Percentiles rank a stretch among this genome's conserved stretches.
Conservation (phyloP, 2,888 invertebrate species). For the Pristionchus arcanus region DNA sequence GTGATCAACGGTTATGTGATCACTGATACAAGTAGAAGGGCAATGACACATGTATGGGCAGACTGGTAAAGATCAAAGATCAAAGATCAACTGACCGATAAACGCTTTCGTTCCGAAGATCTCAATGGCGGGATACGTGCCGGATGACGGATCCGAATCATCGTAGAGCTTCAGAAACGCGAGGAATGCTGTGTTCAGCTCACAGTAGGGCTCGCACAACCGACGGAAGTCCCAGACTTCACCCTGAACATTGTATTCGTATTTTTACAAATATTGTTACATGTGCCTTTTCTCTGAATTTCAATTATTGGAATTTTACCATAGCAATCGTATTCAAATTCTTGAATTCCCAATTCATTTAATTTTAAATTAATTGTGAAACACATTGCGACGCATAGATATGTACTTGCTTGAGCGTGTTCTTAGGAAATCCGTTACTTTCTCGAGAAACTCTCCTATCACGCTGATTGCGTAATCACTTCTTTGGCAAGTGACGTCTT, state of each 20-base stretch:
- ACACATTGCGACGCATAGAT: neutral
- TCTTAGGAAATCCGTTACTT: neutral
- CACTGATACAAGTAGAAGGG: neutral
- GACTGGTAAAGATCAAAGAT: neutral
- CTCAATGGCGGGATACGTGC: conserved; percentile 74
- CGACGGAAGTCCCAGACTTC: conserved; percentile 60
- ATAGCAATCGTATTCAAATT: too few relatives aligned
- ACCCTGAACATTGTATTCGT: conserved; percentile 57
- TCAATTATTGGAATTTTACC: neutral
- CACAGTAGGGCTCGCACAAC: conserved; percentile 76
- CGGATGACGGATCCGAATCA: conserved; percentile 67
- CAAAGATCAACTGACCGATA: conserved; percentile 66
- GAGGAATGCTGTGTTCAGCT: conserved; percentile 75
- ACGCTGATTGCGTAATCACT: neutral
- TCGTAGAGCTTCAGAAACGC: conserved; percentile 76
- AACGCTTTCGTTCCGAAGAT: conserved; percentile 75
- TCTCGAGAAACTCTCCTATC: neutral
- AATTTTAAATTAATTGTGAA: too few relatives aligned
- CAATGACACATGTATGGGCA: neutral
- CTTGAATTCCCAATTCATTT: too few relatives aligned
- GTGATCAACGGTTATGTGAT: neutral
- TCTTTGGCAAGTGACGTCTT: neutral
- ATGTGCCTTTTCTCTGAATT: neutral
- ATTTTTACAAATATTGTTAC: neutral
- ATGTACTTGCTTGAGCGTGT: neutral